Base-by-base conservation (phyloP, 2,113 vertebrate species). In the Lates calcarifer region DNA sequence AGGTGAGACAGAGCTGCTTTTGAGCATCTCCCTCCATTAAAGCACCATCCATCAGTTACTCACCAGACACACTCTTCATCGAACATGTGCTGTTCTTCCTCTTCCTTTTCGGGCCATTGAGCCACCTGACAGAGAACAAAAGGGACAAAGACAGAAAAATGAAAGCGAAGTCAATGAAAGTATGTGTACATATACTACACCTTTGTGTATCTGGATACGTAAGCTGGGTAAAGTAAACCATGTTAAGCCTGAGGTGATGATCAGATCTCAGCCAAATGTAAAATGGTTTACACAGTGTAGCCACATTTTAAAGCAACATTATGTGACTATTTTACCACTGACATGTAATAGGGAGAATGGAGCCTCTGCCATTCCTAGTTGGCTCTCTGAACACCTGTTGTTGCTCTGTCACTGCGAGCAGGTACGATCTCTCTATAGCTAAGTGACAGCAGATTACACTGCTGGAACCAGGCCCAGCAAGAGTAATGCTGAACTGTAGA, bases 51-150 rank as follows among this genome's bases (percentile, higher is more conserved):
- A 24, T 20, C 53, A 26, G 56, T 0, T 61, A 90, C 92, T 92
- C 96, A 98, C 97, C 98, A 96, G 97, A 98, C 97, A 99, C 98
- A 93, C 96, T 97, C 96, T 98, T 99, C 96, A 98, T 94, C 95
- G 97, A 97, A 97, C 97, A 98, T 96, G 98, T 97, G 95, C 98
- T 98, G 96, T 97, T 98, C 96, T 98, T 98, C 95, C 97, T 97
- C 95, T 98, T 98, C 95, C 97, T 97, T 94, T 98, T 98, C 90
- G 95, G 93, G 94, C 97, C 97, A 99, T 98, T 96, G 96, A 96
- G 97, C 95, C 97, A 97, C 97, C 98, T 97, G 94, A 83, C 61
- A 77, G 87, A 85, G 7, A 64, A 55, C 1, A 33, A 39, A 18
- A 28, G 14, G 45, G 29, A 68, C 0, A 74, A 26, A 74, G 22